Percentiles rank a stretch among this genome's conserved stretches.
Conservation (phyloP, 1,140 invertebrate genomes). For the Babylonia areolata region DNA sequence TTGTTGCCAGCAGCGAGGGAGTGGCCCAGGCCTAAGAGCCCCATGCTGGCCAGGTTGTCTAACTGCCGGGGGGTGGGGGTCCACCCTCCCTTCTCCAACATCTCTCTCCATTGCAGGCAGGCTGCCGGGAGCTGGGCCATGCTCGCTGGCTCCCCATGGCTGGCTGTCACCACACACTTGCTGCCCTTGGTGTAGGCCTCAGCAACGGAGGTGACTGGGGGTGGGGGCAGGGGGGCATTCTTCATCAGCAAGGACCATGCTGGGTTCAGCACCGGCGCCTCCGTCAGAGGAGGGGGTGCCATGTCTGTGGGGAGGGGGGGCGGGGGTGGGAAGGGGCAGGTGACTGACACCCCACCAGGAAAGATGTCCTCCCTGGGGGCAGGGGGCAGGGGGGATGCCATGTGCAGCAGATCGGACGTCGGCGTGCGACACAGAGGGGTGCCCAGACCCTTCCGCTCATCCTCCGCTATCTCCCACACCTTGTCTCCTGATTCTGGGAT, state of each 20-base stretch:
- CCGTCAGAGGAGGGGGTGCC: background rate
- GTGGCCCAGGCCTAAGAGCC: background rate
- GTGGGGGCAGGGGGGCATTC: background rate
- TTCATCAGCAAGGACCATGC: background rate
- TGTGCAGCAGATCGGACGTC: constrained; percentile 64
- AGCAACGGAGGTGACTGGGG: background rate
- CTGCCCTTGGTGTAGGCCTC: no score
- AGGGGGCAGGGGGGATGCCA: constrained; percentile 62
- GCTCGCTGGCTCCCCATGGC: background rate
- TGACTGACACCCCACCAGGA: constrained; percentile 30
- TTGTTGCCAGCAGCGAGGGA: background rate
- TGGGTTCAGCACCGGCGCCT: background rate
- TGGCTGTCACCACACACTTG: no score
- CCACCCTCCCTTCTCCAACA: constrained; percentile 53
- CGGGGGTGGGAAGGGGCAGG: constrained; percentile 39
- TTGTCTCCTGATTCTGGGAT: background rate
- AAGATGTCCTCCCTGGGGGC: background rate
- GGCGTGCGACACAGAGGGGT: constrained; percentile 69
- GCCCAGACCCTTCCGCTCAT: constrained; percentile 62
- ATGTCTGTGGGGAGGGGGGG: constrained; percentile 1
- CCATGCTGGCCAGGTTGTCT: constrained; percentile 41
- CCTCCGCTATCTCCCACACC: constrained; percentile 51
- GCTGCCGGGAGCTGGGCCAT: constrained; percentile 21
- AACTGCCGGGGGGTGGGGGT: constrained; percentile 48
- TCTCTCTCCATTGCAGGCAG: constrained; percentile 33